Evolutionary conservation across 2,113 vertebrate species (phyloP).

Genomic region (Phrynosoma platyrhinos): DNA sequence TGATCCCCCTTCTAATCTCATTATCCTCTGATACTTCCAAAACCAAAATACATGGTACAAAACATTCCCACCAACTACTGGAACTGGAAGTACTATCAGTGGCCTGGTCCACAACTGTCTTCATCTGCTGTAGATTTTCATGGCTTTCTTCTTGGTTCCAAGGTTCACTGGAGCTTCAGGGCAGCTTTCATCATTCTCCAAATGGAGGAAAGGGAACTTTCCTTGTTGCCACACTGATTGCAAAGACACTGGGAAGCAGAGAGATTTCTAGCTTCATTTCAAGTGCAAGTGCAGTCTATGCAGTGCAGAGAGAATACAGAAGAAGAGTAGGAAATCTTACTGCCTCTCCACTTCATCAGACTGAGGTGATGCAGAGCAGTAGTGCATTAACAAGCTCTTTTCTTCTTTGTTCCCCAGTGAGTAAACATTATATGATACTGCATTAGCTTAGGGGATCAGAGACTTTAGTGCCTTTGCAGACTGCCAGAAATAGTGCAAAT

Average conservation of each 20-base stretch:
- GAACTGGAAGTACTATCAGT: no score
- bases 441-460: background rate
- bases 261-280: background rate
- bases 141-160: background rate
- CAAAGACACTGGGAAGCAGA: background rate
- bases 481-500: no score
- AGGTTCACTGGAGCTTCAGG: background rate
- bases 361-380: background rate
- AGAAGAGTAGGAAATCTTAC: background rate
- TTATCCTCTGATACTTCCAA: no score
- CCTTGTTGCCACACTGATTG: background rate
- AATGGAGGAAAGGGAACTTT: background rate
- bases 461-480: no score
- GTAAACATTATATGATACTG: no score
- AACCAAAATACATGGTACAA: no score
- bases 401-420: background rate
- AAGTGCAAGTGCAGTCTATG: background rate
- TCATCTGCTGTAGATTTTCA: background rate
- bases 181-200: background rate
- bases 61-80: no score
- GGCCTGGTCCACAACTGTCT: background rate
- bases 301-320: background rate
- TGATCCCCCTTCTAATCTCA: no score
- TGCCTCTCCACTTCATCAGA: background rate
- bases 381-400: background rate